A percentile compares a stretch with the other conserved stretches of the same genome.
These are phyloP conservation scores for Heterotilapia buettikoferi DNA, from an alignment of 2,113 vertebrate genomes.

Conservation along the genomic window DNA sequence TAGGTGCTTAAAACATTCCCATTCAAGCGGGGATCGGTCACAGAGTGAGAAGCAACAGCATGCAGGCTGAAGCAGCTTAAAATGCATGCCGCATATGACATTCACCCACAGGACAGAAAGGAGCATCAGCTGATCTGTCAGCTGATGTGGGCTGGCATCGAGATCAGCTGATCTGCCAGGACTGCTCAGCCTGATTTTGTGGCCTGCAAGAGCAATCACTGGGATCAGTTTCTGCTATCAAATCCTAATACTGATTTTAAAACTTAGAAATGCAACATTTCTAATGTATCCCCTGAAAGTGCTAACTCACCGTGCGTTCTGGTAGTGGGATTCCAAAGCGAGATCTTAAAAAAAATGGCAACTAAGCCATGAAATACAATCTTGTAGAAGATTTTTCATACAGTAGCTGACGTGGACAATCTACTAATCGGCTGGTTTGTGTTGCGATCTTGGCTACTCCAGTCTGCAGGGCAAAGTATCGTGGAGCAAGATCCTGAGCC, in stretches of 20 bases:
- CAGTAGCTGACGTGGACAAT: no score
- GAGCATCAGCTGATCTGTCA: not conserved
- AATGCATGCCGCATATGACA: not conserved
- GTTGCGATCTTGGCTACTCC: not conserved
- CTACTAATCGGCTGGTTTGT: not conserved
- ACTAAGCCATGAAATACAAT: not conserved
- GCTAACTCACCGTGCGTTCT: not conserved
- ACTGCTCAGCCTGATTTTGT: not conserved
- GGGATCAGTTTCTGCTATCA: not conserved
- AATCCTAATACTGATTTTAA: not conserved
- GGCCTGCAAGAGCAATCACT: not conserved
- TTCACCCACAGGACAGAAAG: not conserved
- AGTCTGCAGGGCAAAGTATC: not conserved
- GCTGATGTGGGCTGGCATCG: not conserved
- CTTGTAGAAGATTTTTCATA: not conserved
- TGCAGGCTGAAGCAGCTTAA: not conserved
- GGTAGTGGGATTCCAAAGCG: fast-evolving
- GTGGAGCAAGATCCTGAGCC: not conserved
- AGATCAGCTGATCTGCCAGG: not conserved
- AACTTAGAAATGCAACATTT: not conserved
- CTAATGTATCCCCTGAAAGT: fast-evolving
- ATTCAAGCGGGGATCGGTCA: not conserved
- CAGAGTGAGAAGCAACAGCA: not conserved
- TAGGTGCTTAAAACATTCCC: not conserved
- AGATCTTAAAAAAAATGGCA: not conserved